Evolutionary conservation across 2,113 vertebrate species (phyloP), one percentile per base, ranked within the genome.

Genomic region (Chloebia gouldiae): DNA sequence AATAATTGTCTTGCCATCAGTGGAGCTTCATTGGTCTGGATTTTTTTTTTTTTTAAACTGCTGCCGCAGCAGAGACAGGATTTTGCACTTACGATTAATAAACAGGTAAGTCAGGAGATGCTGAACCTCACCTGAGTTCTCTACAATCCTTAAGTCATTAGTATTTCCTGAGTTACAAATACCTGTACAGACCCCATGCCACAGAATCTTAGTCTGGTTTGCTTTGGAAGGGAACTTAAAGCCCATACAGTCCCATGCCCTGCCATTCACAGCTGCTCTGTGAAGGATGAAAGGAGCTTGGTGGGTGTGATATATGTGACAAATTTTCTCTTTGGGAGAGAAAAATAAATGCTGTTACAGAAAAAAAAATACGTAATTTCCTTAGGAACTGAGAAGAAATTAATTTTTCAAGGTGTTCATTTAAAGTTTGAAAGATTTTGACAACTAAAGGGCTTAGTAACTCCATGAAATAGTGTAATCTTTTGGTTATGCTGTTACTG

Each of bases 371-470:
- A 15, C 33, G 45, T 30, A 0, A 65, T 73, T 95, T 91, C 53
- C 44, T 42, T 80, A 95, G 49, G 22, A 82, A 57, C 39, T 72
- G 28, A 8, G 35, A 71, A 92, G 30, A 96, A 90, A 97, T 87
- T 88, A 89, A 95, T 94, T 96, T 96, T 97, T 85, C 47, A 88
- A 96, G 96, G 71, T 92, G 76, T 73, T 88, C 7, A 7, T 91
- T 96, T 96, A 92, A 97, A 97, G 71, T 96, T 90, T 86, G 80
- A 56, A 97, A 96, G 72, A 93, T 98, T 97, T 81, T 78, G 56
- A 88, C 66, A 77, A 73, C 71, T 93, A 95, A 97, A 97, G 60
- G 84, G 63, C 77, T 97, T 94, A 97, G 93, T 63, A 94, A 23
- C 79, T 85, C 94, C 86, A 95, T 64, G 50, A 94, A 94, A 94